Base-by-base conservation (phyloP, 2,113 vertebrate species). In the Calidris pugnax region DNA sequence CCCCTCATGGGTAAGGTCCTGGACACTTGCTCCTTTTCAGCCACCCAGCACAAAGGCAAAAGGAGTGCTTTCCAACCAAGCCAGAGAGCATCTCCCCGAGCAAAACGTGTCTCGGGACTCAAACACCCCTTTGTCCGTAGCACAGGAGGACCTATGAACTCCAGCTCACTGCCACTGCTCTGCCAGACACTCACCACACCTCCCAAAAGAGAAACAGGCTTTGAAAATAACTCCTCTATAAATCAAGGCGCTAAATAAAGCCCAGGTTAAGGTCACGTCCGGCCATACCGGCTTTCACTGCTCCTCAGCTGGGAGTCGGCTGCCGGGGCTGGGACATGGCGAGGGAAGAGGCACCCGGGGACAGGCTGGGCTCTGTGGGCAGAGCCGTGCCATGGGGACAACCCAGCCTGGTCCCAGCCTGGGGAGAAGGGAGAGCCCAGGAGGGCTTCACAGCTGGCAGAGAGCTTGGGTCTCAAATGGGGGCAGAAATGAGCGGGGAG, bases 241-340 rank as follows among this genome's bases (percentile, higher is more conserved):
- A 97, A 95, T 91, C 81, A 90, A 85, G n/a, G 67, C 4, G 1
- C 95, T 96, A 97, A 97, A 97, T 96, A 96, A 97, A 97, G 85
- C 91, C 89, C 90, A 96, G 95, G 95, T 96, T 95, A 95, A 96
- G 95, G 95, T 97, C 96, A 96, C 0, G 63, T 95, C 93, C 59
- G 85, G 95, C 78, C 95, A 93, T 27, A 67, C 39, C 5, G 9
- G 91, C 93, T 93, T 89, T 89, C 81, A n/a, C 81, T 43, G 85
- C 69, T 85, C 91, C 87, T 85, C 95, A 85, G 81, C 93, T 68
- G 33, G 67, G 48, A 95, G 89, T 48, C 0, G 1, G 66, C 89
- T 96, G 82, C 73, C 0, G 0, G 67, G 47, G 39, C 57, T 50
- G 67, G 74, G 94, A 43, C 69, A 71, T n/a, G 32, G 71, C 3